These are phyloP conservation scores for Maconellicoccus hirsutus DNA, from an alignment of 1,140 invertebrate species.

Conservation along the genomic window DNA sequence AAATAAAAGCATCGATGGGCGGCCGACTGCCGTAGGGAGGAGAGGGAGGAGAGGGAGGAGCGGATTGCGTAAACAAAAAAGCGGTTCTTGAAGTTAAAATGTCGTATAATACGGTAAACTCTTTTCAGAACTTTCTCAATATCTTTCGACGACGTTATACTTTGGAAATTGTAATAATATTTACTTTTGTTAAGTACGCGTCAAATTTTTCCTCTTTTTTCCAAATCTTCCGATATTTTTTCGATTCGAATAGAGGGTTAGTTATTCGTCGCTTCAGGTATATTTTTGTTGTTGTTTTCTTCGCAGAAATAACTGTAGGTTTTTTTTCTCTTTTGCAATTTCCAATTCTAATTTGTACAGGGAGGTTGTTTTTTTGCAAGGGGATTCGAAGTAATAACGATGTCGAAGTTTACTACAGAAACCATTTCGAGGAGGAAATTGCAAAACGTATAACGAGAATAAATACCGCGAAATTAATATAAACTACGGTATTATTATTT, in stretches of 20 bases:
- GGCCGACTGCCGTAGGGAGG: no score
- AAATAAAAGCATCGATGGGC: background rate
- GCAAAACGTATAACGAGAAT: background rate
- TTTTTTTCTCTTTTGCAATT: background rate
- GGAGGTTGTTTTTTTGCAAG: no score
- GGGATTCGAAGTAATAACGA: no score
- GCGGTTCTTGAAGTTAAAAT: background rate
- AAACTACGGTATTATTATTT: no score
- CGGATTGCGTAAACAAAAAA: background rate
- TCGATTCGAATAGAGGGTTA: no score
- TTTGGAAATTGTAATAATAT: background rate
- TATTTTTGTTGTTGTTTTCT: background rate
- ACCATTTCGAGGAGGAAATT: no score
- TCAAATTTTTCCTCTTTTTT: background rate
- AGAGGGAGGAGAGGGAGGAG: no score
- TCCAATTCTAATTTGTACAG: background rate
- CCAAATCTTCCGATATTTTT: background rate
- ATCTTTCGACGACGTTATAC: background rate
- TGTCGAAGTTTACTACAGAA: no score
- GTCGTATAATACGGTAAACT: slow-evolving; percentile 9
- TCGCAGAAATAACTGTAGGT: background rate
- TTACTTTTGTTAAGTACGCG: background rate
- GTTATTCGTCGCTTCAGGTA: background rate
- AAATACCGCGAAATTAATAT: background rate
- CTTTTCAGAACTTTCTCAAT: background rate